A percentile compares a stretch with the other conserved stretches of the same genome.
These are phyloP conservation scores for Cataglyphis albicans DNA, from an alignment of 2,888 invertebrate genomes.

Conservation along the genomic window DNA sequence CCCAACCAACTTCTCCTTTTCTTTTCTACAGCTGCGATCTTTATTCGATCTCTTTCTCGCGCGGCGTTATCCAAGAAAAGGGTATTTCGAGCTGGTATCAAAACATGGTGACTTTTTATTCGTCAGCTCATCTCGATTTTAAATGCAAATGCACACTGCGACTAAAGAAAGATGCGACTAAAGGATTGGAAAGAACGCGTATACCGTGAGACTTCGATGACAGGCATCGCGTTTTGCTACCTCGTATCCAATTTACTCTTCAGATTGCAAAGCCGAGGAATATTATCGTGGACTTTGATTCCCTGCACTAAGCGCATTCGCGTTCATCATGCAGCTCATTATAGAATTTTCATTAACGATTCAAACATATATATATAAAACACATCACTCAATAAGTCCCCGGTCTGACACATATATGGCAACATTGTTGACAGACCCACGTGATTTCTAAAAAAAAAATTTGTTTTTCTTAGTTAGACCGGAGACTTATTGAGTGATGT, in stretches of 20 bases:
- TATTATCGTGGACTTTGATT: conserved; percentile 52
- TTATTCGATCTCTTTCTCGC: conserved; percentile 31
- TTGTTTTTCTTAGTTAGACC: too few relatives aligned
- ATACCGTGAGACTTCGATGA: conserved; percentile 49
- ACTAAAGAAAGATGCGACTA: conserved; percentile 33
- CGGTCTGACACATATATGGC: too few relatives aligned
- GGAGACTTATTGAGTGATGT: too few relatives aligned
- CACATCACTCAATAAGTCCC: too few relatives aligned
- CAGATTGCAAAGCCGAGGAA: conserved; percentile 26
- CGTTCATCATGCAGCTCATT: background rate
- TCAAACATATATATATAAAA: background rate
- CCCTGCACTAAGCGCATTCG: conserved; percentile 20
- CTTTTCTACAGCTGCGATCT: background rate
- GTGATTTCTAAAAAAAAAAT: too few relatives aligned
- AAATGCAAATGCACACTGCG: conserved; percentile 81
- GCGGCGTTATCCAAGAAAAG: conserved; percentile 76
- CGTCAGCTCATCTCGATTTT: conserved; percentile 82
- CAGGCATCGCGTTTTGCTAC: conserved; percentile 56
- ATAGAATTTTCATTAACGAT: conserved; percentile 46
- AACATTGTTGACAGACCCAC: too few relatives aligned
- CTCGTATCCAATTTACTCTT: conserved; percentile 63
- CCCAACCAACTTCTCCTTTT: background rate
- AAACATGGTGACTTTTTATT: conserved; percentile 71
- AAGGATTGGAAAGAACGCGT: conserved; percentile 40
- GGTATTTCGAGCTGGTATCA: conserved; percentile 69